Percentiles rank a stretch among this genome's conserved stretches.
These are phyloP conservation scores for Opisthocomus hoazin DNA, from an alignment of 2,113 vertebrate genomes.

Conservation along the genomic window DNA sequence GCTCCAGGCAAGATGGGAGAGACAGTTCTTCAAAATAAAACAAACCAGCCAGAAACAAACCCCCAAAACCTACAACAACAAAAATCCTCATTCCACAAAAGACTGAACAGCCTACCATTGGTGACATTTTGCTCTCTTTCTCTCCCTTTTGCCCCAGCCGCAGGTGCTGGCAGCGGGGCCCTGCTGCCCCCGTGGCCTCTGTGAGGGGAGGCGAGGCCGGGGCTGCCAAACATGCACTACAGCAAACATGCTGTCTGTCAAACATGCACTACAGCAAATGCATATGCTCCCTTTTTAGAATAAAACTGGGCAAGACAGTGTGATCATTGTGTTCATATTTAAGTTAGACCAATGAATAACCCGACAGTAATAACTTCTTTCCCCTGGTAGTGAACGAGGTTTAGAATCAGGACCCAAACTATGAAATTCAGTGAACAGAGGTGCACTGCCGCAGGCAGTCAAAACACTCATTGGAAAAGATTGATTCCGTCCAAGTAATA, in stretches of 20 bases:
- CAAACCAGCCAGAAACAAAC: not conserved
- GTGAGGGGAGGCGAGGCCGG: not conserved
- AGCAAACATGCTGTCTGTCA: not conserved
- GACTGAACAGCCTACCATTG: not conserved
- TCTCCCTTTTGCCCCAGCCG: not conserved
- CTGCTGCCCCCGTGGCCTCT: not conserved
- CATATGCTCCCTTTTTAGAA: not conserved
- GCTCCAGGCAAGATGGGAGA: not conserved
- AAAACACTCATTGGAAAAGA: not conserved
- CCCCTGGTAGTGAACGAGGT: rapidly evolving
- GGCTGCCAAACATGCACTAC: not conserved
- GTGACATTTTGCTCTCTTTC: not conserved
- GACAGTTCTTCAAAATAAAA: not conserved
- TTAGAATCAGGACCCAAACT: not conserved
- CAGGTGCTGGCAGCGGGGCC: too few species aligned
- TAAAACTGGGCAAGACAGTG: not conserved
- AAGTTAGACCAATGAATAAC: not conserved
- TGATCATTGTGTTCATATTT: not conserved
- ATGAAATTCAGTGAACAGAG: not conserved
- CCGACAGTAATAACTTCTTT: not conserved
- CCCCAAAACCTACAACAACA: not conserved
- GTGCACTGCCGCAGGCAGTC: not conserved
- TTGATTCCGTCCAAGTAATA: not conserved
- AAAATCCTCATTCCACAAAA: not conserved
- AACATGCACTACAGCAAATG: not conserved